Evolutionary conservation across 2,797 vertebrate species (phyloP), one percentile per base, ranked within the genome.

Genomic region (Falco columbarius): DNA sequence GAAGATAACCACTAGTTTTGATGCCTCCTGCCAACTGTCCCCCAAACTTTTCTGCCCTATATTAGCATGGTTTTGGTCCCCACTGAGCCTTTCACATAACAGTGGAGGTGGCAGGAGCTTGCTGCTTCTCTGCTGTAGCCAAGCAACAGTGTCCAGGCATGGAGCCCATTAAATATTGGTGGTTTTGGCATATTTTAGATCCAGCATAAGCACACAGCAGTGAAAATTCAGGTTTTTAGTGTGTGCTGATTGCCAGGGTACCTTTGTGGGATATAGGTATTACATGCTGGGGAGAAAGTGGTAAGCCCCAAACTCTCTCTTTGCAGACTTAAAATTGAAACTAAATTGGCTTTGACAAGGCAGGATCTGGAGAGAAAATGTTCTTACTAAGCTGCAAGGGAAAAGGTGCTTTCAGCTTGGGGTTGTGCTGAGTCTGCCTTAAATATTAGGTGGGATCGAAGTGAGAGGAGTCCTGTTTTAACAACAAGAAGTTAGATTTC

Each of bases 31-130:
- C 54, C 49, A 54, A 14, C 36, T 56, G 23, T 58, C 10, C 51
- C 29, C 27, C 47, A 27, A 29, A 30, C 20, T 30, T 65, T 70
- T 51, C 44, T 80, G 34, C 42, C 12, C 5, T 85, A 0, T 1
- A 0, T 30, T 61, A 55, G n/a, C 22, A 2, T 46, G 21, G 30
- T 42, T 94, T 74, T 63, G 38, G 34, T 71, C 34, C 47, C 32
- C 3, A 1, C 38, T 54, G 42, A 84, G 83, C 38, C 23, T 68
- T 68, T 65, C 38, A 22, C 2, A 1, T 51, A 17, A 6, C 0
- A 0, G 63, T 14, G 62, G 76, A 76, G 51, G n/a, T 46, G 49
- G 23, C 0, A 0, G 51, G 40, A 85, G 54, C 51, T 71, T 0
- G 0, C 76, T 77, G 68, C 52, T 89, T 19, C 56, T 94, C 7